phyloP scores from a whole-genome alignment of 2,113 vertebrate species.

The Suricata suricatta region DNA sequence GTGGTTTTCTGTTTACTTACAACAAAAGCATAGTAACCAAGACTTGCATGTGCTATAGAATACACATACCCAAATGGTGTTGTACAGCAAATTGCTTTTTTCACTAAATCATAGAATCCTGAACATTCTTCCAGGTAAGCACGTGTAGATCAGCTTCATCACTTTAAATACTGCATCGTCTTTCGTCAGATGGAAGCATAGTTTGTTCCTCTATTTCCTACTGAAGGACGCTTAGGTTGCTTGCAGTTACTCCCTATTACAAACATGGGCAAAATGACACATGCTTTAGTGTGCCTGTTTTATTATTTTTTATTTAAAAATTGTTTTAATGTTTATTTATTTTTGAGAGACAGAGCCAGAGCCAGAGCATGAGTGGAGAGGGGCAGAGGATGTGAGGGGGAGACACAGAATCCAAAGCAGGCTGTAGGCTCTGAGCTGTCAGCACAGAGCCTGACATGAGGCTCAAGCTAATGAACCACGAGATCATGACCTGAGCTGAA shows the following conservation, averaged over 20 bases:
- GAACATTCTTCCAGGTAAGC: background rate
- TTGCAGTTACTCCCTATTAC: background rate
- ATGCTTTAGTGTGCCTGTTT: background rate
- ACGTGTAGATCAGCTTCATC: background rate
- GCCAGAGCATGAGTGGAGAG: no score
- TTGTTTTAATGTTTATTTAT: no score
- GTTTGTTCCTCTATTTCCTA: conserved; percentile 12
- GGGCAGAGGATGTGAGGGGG: no score
- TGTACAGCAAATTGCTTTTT: background rate
- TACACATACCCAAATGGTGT: background rate
- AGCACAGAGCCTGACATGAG: no score
- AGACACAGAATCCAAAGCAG: no score
- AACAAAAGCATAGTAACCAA: background rate
- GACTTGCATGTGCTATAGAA: background rate
- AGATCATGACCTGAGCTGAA: no score
- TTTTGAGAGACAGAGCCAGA: no score
- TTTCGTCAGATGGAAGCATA: background rate
- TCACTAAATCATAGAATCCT: background rate
- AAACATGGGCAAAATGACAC: background rate
- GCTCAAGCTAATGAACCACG: no score
- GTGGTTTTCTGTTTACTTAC: background rate
- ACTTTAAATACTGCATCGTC: background rate
- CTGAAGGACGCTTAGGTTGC: background rate
- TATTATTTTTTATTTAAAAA: background rate
- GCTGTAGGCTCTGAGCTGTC: no score